Base-by-base conservation (phyloP, 1,140 invertebrate genomes). In the Wasmannia auropunctata region DNA sequence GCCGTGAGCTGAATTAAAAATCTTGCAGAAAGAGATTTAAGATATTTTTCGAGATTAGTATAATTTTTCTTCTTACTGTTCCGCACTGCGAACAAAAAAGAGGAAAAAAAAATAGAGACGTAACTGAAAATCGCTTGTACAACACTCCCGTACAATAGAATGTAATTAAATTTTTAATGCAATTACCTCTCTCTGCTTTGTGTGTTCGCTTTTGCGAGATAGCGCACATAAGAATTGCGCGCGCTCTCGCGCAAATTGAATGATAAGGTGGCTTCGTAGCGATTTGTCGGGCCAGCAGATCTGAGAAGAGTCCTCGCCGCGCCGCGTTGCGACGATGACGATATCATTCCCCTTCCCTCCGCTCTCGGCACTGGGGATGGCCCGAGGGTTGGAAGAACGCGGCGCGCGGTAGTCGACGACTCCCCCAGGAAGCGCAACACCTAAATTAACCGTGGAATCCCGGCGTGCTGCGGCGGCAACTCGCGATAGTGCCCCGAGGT, bases 381-480 rank as follows among this genome's bases (percentile, higher is more conserved):
- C 49, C 79, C 10, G 22, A 37, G 79, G 86, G 87, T 43, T 54
- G 65, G 43, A 69, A 80, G 81, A 75, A 31, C 34, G 58, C 31
- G 62, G 37, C 28, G 60, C 37, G 16, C 49, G 37, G n/a, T 46
- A 49, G 60, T 72, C 67, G 77, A 89, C 83, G 87, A 76, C 89
- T 87, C 87, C 87, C 84, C 25, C 77, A 86, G 90, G 91, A 91
- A 91, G 87, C 89, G 85, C 90, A 91, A 90, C 91, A 89, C 87
- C 90, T 87, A 91, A 92, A 92, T 92, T 92, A 91, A 91, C 89
- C 86, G 77, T 80, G 65, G 86, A 89, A 87, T 88, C 65, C 80
- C 62, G 70, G 19, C 31, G 34, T 67, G 49, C 60, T 22, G 72
- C 11, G 22, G 37, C 56, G 37, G 43, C 46, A 58, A 34, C 51